A percentile compares a stretch with the other conserved stretches of the same genome.
Conservation (phyloP, 2,888 invertebrate species). For the Philereme vetulata region DNA sequence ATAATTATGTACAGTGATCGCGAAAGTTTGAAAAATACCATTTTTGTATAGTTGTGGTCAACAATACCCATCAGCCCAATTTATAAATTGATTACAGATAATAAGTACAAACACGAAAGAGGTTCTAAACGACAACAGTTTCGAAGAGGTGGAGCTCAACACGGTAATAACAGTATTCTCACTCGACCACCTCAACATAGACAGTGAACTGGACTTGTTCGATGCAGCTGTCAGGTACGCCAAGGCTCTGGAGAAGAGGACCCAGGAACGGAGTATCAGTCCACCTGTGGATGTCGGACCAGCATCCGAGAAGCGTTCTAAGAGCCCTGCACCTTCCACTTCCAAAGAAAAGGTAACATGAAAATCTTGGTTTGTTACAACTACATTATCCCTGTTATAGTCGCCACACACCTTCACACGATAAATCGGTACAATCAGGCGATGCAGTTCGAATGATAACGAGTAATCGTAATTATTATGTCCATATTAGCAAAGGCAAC, state of each 20-base stretch:
- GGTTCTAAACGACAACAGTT: constrained; percentile 89
- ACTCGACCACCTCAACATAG: constrained; percentile 88
- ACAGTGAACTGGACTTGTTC: constrained; percentile 91
- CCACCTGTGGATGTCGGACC: constrained; percentile 58
- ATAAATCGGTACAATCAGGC: no score
- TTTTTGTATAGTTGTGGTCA: no score
- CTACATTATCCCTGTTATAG: no score
- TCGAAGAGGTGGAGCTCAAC: constrained; percentile 89
- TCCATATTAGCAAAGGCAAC: no score
- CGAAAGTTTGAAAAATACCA: no score
- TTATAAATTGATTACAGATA: constrained; percentile 78
- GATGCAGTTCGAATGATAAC: no score
- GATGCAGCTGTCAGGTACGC: constrained; percentile 86
- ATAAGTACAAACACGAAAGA: constrained; percentile 90
- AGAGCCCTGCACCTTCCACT: constrained; percentile 70
- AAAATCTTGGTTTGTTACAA: no score
- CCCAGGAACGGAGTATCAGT: constrained; percentile 56
- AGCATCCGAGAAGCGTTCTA: constrained; percentile 54
- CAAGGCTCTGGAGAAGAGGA: constrained; percentile 66
- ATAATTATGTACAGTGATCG: no score
- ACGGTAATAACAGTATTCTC: constrained; percentile 90
- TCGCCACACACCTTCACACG: no score
- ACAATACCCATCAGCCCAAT: no score
- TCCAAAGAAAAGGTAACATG: constrained; percentile 56
- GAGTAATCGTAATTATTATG: no score